Evolutionary conservation across 1,140 invertebrate genomes (phyloP).

Genomic region (Heliothis subflexa): DNA sequence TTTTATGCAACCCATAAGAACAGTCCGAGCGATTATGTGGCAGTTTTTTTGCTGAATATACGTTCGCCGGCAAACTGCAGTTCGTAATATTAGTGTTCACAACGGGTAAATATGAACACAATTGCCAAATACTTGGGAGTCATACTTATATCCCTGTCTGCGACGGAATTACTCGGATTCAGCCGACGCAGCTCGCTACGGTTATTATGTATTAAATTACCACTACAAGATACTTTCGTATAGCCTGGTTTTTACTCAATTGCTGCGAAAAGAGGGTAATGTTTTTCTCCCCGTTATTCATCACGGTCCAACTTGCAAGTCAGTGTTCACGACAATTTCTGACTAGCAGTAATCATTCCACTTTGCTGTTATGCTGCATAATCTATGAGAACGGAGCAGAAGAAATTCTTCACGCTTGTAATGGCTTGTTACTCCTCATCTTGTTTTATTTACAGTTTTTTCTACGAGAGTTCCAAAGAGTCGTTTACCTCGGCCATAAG

Average conservation of each 20-base stretch:
- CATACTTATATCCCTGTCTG: too few relatives aligned
- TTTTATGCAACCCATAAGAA: conserved; percentile 10
- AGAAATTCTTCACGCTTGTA: conserved; percentile 9
- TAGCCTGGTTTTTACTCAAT: not conserved
- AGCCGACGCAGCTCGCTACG: too few relatives aligned
- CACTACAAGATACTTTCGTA: too few relatives aligned
- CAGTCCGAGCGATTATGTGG: not conserved
- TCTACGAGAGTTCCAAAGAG: not conserved
- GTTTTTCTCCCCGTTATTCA: not conserved
- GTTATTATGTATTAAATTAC: too few relatives aligned
- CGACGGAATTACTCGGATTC: too few relatives aligned
- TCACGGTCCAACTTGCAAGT: conserved; percentile 1
- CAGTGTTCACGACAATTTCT: conserved; percentile 15
- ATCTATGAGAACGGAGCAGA: not conserved
- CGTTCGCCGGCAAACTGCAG: too few relatives aligned
- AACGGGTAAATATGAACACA: too few relatives aligned
- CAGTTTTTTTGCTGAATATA: not conserved
- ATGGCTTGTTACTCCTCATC: conserved; percentile 9
- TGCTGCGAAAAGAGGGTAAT: too few relatives aligned
- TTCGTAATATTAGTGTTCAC: too few relatives aligned
- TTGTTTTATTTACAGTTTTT: conserved; percentile 18
- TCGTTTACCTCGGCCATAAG: conserved; percentile 22
- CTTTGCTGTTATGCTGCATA: not conserved
- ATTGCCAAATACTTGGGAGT: too few relatives aligned
- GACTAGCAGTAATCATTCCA: not conserved